phyloP scores from a whole-genome alignment of 1,140 invertebrate genomes.

The Procambarus virginalis region DNA sequence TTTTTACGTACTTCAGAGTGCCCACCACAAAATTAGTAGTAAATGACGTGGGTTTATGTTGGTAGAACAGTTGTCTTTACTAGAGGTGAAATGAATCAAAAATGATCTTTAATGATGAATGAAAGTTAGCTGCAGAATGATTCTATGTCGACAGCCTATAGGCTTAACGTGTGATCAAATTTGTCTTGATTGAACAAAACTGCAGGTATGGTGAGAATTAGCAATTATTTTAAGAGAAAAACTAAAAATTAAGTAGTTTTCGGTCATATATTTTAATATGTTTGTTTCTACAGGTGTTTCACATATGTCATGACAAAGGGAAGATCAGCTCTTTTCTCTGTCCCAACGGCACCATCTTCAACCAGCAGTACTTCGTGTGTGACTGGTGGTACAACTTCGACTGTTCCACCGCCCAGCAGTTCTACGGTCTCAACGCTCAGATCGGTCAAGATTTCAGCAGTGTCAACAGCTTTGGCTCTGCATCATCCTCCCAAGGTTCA shows the following conservation, averaged over 20 bases:
- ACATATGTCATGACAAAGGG: constrained; percentile 73
- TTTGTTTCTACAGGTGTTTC: constrained; percentile 71
- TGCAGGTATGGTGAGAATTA: neutral
- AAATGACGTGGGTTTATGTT: no score
- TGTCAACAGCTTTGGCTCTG: neutral
- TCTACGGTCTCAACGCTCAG: constrained; percentile 24
- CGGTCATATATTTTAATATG: neutral
- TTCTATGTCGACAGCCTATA: neutral
- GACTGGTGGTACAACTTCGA: constrained; percentile 74
- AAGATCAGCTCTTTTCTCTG: constrained; percentile 73
- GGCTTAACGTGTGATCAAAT: neutral
- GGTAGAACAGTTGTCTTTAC: no score
- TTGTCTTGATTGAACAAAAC: neutral
- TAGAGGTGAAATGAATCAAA: no score
- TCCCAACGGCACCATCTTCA: constrained; percentile 74
- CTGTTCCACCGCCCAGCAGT: constrained; percentile 69
- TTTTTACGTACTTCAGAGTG: no score
- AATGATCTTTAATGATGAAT: no score
- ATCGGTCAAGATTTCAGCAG: neutral
- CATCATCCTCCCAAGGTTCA: neutral
- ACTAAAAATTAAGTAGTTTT: no score
- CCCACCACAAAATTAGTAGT: no score
- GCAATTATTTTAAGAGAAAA: neutral
- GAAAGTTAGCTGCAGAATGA: no score
- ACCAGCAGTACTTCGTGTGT: constrained; percentile 74